Base-by-base conservation (phyloP, 2,888 invertebrate species). In the Orthosia cruda region DNA sequence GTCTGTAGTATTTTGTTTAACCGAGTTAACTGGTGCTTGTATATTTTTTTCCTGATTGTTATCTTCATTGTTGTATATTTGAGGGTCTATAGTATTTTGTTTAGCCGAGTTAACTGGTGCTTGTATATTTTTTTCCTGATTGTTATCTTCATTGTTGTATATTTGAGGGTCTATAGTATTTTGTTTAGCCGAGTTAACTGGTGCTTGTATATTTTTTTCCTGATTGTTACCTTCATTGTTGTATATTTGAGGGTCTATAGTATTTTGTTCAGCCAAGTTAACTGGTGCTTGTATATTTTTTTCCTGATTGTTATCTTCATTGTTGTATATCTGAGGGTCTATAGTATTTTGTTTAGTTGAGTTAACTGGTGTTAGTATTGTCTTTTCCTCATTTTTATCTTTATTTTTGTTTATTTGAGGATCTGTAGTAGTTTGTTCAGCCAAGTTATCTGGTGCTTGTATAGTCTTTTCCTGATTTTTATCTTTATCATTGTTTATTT, bases 231-330 rank as follows among this genome's bases (percentile, higher is more conserved):
- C 7, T 59, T 50, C 40, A 47, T 20, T 45, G 12, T 67, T 49
- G 50, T 66, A 59, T 18, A 52, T 40, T 50, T 67, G 45, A 32
- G 63, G 20, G 7, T 40, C 32, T 47, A 16, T n/a, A 54, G 5
- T 18, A 50, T 47, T 81, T 55, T 52, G 54, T 23, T 32, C 61
- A 18, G 11, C 18, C 13, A 26, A 45, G 26, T 76, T 20, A 32
- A 16, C 47, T 15, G 68, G 32, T 66, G 62, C 40, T 40, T 62
- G 23, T 40, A 12, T 11, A 7, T 1, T 12, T 2, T 54, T 59
- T 16, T 57, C 59, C 32, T 40, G 45, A 47, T 26, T 13, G 23
- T 74, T 59, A 18, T 13, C 7, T 59, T 50, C 40, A 47, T 20
- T 45, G 12, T 67, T 59, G 50, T 66, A 55, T 18, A 52, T 40